These are phyloP conservation scores for Drosophila biarmipes DNA, from an alignment of 1,140 invertebrate species.

Conservation along the genomic window DNA sequence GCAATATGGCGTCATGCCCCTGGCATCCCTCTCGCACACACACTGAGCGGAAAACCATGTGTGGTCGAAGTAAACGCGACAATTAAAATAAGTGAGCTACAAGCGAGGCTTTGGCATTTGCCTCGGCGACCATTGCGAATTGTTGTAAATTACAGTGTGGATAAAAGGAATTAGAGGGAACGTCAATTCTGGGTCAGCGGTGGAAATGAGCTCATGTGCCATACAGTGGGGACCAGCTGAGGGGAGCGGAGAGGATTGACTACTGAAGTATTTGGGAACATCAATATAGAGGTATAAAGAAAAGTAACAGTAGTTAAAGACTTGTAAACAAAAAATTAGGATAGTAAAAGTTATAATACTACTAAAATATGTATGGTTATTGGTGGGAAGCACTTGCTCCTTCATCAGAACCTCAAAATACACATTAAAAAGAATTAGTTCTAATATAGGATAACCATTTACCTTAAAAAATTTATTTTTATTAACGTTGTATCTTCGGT, in stretches of 20 bases:
- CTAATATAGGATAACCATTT: too few species aligned
- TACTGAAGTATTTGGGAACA: too few species aligned
- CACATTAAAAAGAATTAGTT: too few species aligned
- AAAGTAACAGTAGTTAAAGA: too few species aligned
- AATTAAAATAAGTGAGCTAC: slow-evolving; percentile 66
- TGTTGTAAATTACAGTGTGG: slow-evolving; percentile 40
- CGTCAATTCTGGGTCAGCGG: slow-evolving; percentile 59
- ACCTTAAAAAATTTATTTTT: neutral
- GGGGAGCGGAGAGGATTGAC: neutral
- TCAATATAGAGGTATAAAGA: too few species aligned
- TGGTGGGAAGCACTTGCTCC: too few species aligned
- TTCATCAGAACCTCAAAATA: too few species aligned
- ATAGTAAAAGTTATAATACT: too few species aligned
- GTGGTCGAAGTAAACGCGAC: slow-evolving; percentile 53
- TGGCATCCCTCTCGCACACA: slow-evolving; percentile 42
- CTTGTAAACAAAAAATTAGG: too few species aligned
- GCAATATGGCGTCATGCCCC: slow-evolving; percentile 70
- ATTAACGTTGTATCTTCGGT: neutral
- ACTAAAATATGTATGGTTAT: too few species aligned
- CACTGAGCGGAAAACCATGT: slow-evolving; percentile 16
- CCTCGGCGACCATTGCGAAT: slow-evolving; percentile 12
- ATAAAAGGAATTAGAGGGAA: slow-evolving; percentile 28
- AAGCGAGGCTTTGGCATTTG: slow-evolving; percentile 30
- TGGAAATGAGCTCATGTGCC: slow-evolving; percentile 55
- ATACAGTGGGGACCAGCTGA: slow-evolving; percentile 11